phyloP scores from a whole-genome alignment of 53 echinoderm and acorn worm species.

The Echinometra lucunter region DNA sequence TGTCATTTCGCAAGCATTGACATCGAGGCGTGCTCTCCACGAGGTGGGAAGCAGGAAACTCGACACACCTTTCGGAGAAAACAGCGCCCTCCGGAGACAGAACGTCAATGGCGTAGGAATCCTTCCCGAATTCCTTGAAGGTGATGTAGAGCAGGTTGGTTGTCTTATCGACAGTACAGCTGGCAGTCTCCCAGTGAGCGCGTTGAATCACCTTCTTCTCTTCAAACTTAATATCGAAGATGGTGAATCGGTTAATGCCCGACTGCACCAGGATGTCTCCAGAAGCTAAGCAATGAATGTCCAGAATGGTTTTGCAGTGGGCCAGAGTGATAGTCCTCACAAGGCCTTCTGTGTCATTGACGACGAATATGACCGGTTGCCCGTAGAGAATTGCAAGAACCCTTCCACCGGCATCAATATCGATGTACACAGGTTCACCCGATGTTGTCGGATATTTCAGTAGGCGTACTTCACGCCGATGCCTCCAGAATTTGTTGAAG shows the following conservation, averaged over 20 bases:
- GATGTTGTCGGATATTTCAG: conserved; percentile 5
- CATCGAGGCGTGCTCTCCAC: conserved; percentile 39
- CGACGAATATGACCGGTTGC: conserved; percentile 19
- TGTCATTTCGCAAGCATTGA: conserved; percentile 11
- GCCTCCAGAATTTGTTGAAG: conserved; percentile 54
- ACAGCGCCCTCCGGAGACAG: conserved; percentile 43
- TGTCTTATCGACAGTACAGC: conserved; percentile 35
- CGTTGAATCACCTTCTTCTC: conserved; percentile 56
- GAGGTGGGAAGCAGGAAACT: conserved; percentile 15
- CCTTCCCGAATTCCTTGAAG: conserved; percentile 49
- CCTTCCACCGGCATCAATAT: neutral
- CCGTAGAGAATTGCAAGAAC: conserved; percentile 41
- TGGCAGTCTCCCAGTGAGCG: conserved; percentile 50
- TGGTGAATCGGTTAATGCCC: conserved; percentile 36
- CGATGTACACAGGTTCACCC: conserved; percentile 40
- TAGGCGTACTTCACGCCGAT: conserved; percentile 37
- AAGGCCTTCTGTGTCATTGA: neutral
- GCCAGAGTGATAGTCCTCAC: conserved; percentile 11
- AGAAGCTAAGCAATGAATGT: conserved; percentile 34
- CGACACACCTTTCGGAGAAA: conserved; percentile 29
- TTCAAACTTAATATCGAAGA: conserved; percentile 15
- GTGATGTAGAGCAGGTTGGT: conserved; percentile 53
- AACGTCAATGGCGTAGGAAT: conserved; percentile 35
- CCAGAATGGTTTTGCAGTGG: conserved; percentile 34
- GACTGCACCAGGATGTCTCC: conserved; percentile 53